Conservation (phyloP, 2,888 invertebrate genomes). For the Heliconius ismenius region DNA sequence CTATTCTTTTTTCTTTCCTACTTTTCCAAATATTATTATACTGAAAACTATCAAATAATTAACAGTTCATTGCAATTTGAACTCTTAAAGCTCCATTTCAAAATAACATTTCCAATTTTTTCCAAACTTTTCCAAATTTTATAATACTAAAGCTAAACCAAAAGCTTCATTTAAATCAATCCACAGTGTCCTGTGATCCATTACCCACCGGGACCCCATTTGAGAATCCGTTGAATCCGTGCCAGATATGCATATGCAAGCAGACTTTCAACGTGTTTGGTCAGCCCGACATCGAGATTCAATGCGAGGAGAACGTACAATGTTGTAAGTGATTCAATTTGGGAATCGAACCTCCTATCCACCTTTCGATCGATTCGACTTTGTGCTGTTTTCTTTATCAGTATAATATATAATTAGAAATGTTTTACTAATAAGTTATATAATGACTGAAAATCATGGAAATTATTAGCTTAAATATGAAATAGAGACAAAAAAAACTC, state of each 20-base stretch:
- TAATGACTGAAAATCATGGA: background rate
- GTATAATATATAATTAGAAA: background rate
- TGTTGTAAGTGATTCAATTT: slow-evolving; percentile 56
- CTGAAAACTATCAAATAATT: background rate
- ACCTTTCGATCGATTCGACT: background rate
- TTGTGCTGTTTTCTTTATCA: slow-evolving; percentile 9
- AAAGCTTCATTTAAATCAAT: slow-evolving; percentile 22
- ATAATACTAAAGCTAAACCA: background rate
- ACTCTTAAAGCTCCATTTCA: background rate
- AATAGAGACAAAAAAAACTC: background rate
- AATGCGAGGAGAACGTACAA: slow-evolving; percentile 59
- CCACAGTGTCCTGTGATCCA: slow-evolving; percentile 58
- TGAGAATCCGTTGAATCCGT: slow-evolving; percentile 67
- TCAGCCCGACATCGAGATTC: slow-evolving; percentile 54
- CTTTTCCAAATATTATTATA: background rate
- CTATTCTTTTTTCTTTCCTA: background rate
- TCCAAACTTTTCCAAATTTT: background rate
- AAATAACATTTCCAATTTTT: background rate
- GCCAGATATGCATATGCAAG: slow-evolving; percentile 65
- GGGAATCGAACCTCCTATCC: background rate
- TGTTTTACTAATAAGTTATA: background rate
- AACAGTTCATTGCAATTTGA: background rate
- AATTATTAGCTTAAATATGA: background rate
- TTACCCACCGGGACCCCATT: slow-evolving; percentile 61
- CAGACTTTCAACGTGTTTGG: slow-evolving; percentile 49